Conservation (phyloP, 2,888 invertebrate genomes). For the Dicycla oo region DNA sequence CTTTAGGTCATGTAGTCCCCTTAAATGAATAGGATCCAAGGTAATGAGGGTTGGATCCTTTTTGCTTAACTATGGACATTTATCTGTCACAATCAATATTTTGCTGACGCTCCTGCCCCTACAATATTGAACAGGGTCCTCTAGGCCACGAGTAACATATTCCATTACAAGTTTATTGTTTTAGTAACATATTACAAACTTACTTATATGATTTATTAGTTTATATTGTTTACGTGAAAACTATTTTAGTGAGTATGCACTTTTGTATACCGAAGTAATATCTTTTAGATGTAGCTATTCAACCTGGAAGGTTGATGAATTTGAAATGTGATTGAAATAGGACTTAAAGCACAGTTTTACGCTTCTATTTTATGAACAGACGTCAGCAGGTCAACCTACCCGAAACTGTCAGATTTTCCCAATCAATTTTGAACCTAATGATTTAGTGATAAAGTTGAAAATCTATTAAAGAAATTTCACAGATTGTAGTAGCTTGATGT, state of each 20-base stretch:
- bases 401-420: no score
- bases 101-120: not conserved
- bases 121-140: constrained; percentile 23
- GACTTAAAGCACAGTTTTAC: no score
- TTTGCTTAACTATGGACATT: no score
- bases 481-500: no score
- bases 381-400: no score
- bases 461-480: no score
- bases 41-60: no score
- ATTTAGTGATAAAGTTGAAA: no score
- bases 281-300: not conserved
- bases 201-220: constrained; percentile 38
- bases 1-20: no score
- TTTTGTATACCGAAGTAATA: not conserved
- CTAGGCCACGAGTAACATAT: constrained; percentile 29
- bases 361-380: no score
- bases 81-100: constrained; percentile 14
- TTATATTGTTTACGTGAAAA: constrained; percentile 14
- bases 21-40: no score
- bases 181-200: constrained; percentile 34
- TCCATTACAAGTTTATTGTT: constrained; percentile 40
- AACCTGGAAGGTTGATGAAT: not conserved
- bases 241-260: constrained; percentile 10
- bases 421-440: no score
- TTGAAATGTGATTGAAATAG: not conserved